Percentiles rank a stretch among this genome's conserved stretches.
These are phyloP conservation scores for Bombus consobrinus DNA, from an alignment of 1,140 invertebrate genomes.

Conservation along the genomic window DNA sequence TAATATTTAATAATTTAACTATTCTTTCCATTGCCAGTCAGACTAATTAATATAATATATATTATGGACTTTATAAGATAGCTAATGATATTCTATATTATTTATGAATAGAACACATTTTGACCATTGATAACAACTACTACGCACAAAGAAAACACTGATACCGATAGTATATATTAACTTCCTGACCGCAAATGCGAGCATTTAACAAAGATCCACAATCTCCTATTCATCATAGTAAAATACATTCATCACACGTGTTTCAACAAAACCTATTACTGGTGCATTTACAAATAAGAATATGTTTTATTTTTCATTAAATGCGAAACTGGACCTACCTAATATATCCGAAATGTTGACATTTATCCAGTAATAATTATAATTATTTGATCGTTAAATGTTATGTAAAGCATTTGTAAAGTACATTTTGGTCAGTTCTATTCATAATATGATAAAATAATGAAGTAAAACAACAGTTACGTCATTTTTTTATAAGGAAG, in stretches of 20 bases:
- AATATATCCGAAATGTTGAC: constrained; percentile 28
- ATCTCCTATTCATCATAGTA: not conserved
- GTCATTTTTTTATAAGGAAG: constrained; percentile 9
- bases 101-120: constrained; percentile 41
- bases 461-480: constrained; percentile 18
- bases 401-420: not conserved
- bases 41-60: not conserved
- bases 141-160: constrained; percentile 59
- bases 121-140: constrained; percentile 58
- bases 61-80: not conserved
- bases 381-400: not conserved
- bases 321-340: not conserved
- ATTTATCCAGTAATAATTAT: constrained; percentile 36
- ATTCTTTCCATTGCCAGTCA: not conserved
- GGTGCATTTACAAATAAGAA: not conserved
- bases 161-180: constrained; percentile 56
- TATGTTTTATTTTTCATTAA: not conserved
- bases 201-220: constrained; percentile 46
- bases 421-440: not conserved
- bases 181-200: constrained; percentile 56
- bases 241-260: not conserved
- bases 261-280: not conserved
- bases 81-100: not conserved
- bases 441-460: not conserved
- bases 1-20: not conserved